Evolutionary conservation across 2,113 vertebrate species (phyloP), one percentile per base, ranked within the genome.

Genomic region (Malurus cyaneus): DNA sequence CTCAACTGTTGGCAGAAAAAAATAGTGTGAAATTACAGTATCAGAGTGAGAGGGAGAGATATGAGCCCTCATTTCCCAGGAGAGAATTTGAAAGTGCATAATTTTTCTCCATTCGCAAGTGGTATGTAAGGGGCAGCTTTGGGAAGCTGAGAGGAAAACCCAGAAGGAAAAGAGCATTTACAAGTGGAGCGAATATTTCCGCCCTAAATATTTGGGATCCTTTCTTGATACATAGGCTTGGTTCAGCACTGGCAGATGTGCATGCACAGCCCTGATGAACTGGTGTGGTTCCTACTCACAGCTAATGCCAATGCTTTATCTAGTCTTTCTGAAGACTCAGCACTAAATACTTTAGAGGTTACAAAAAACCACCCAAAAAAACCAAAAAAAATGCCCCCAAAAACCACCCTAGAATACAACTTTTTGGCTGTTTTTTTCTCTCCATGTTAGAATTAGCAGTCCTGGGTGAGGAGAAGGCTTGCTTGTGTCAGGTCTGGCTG

Each of bases 11-110:
- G 61, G 56, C 3, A 13, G 31, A 78, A 92, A 67, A n/a, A 78
- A 92, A 66, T 50, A 62, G 60, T 62, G 61, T 95, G 89, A 97
- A 97, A 95, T 89, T 92, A 95, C 65, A 93, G 64, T 69, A 93
- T 76, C 59, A 32, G 76, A 62, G 86, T 96, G 94, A 90, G 81
- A 88, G 31, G 56, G 60, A 94, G 57, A 96, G 83, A 94, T 39
- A 89, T 31, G 57, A 88, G 47, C 56, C 57, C 59, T 92, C 57
- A 53, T 93, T 89, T 67, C 81, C 71, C 66, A 72, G 74, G 87
- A 96, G 70, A 82, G 67, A 91, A 88, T 93, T 88, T 84, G 88
- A 80, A 96, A 96, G 86, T 80, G 80, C 19, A 24, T 73, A 29
- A 74, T 85, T 82, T 82, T 94, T 93, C 91, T 78, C 78, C 49